Base-by-base conservation (phyloP, 2,888 invertebrate genomes). In the Pyrochroa serraticornis region DNA sequence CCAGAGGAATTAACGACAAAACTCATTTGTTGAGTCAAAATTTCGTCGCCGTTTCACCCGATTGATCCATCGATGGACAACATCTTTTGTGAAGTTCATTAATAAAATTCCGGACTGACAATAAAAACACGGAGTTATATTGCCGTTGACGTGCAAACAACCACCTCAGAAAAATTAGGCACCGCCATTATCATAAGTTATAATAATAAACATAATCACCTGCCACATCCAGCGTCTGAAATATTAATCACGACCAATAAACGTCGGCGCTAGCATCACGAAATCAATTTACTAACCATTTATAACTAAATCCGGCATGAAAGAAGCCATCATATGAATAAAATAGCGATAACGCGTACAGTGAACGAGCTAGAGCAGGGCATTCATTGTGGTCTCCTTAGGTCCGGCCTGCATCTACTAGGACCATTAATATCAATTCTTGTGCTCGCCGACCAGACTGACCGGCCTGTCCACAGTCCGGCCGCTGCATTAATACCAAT, bases 401-500 rank as follows among this genome's bases (percentile, higher is more conserved):
- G 75, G 71, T 71, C 65, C 67, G 66, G 69, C 67, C 65, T 62
- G 59, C 64, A 68, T 69, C 70, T 70, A 66, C 68, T 64, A 65
- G 63, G 67, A 73, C 75, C 78, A 79, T 79, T 79, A 79, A 79
- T 79, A 78, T 78, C 78, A 79, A 79, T 79, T 78, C 75, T 71
- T 73, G 71, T 66, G 69, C 67, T 69, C 65, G 68, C 74, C 71
- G 73, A 72, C 73, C 75, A 67, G 66, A 67, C 71, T 72, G 74
- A 70, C 74, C 73, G 70, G 70, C 65, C 68, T 75, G 77, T 77
- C 76, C 76, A 68, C 75, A 72, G 70, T 67, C 63, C 72, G 71
- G 73, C 76, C 76, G 71, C 73, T 76, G 77, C 79, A 79, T 79
- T 79, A 78, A 79, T 79, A 78, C 78, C 78, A 79, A 79, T 79